A percentile compares a stretch with the other conserved stretches of the same genome.
These are phyloP conservation scores for Aleadryas rufinucha DNA, from an alignment of 2,113 vertebrate species.

Conservation along the genomic window DNA sequence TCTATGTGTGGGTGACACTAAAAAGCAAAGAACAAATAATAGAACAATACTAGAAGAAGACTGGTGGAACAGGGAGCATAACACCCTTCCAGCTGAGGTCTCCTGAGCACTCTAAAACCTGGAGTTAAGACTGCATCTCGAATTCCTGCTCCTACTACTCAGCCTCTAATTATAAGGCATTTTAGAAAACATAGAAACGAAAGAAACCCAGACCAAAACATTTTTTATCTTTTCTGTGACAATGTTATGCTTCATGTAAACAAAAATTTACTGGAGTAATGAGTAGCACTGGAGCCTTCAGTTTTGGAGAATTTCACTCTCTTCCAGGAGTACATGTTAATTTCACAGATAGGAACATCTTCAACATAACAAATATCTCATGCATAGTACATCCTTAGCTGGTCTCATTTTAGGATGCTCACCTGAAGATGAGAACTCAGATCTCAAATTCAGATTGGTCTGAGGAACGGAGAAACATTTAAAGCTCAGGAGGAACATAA, in stretches of 20 bases:
- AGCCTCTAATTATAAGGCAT: neutral
- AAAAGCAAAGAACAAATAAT: neutral
- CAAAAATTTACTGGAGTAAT: neutral
- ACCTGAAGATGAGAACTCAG: neutral
- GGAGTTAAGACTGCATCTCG: neutral
- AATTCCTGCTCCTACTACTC: neutral
- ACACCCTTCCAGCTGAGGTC: neutral
- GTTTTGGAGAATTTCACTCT: neutral
- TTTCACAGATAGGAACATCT: neutral
- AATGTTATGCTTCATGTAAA: accelerated
- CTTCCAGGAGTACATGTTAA: neutral
- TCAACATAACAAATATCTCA: neutral
- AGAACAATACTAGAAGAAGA: neutral
- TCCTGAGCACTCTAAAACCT: neutral
- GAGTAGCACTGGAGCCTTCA: neutral
- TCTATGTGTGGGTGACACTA: neutral
- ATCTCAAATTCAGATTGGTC: neutral
- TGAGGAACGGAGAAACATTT: neutral
- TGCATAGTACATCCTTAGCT: neutral
- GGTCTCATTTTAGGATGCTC: neutral
- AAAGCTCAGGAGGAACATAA: neutral
- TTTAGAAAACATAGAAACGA: neutral
- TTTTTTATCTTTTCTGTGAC: neutral
- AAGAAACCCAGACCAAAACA: neutral
- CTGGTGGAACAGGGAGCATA: neutral